phyloP scores from a whole-genome alignment of 2,888 invertebrate species.

The Tuberolachnus salignus region DNA sequence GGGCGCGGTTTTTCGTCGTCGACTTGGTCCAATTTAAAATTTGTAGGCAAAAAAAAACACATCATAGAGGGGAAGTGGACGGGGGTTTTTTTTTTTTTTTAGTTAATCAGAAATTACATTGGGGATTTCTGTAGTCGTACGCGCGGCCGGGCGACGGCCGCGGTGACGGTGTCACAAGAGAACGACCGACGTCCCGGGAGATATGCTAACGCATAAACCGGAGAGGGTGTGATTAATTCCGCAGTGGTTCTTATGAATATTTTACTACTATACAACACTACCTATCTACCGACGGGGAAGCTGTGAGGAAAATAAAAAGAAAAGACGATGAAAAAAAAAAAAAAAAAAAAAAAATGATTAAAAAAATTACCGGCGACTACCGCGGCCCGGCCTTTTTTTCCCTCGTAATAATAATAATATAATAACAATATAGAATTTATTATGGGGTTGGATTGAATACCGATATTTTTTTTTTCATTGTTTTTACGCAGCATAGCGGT shows the following conservation, averaged over 20 bases:
- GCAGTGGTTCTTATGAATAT: slow-evolving; percentile 48
- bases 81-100: slow-evolving; percentile 25
- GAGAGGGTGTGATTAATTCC: slow-evolving; percentile 55
- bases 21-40: slow-evolving; percentile 44
- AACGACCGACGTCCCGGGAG: slow-evolving; percentile 51
- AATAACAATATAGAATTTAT: slow-evolving; percentile 10
- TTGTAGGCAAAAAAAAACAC: slow-evolving; percentile 17
- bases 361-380: slow-evolving; percentile 43
- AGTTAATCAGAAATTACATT: slow-evolving; percentile 56
- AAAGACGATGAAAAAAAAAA: not conserved
- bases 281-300: not conserved
- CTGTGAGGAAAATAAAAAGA: too few relatives aligned
- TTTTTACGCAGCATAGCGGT: too few relatives aligned
- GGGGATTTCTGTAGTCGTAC: slow-evolving; percentile 41
- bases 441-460: too few relatives aligned
- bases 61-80: slow-evolving; percentile 30
- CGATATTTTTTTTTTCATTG: too few relatives aligned
- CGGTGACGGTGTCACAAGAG: slow-evolving; percentile 49
- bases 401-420: not conserved
- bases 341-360: slow-evolving; percentile 14
- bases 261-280: slow-evolving; percentile 34
- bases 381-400: not conserved
- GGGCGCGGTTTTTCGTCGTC: not conserved
- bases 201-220: slow-evolving; percentile 54
- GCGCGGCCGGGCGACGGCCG: not conserved